A percentile compares a stretch with the other conserved stretches of the same genome.
phyloP scores from a whole-genome alignment of 2,113 vertebrate genomes.

The Amblyopsis rosae region DNA sequence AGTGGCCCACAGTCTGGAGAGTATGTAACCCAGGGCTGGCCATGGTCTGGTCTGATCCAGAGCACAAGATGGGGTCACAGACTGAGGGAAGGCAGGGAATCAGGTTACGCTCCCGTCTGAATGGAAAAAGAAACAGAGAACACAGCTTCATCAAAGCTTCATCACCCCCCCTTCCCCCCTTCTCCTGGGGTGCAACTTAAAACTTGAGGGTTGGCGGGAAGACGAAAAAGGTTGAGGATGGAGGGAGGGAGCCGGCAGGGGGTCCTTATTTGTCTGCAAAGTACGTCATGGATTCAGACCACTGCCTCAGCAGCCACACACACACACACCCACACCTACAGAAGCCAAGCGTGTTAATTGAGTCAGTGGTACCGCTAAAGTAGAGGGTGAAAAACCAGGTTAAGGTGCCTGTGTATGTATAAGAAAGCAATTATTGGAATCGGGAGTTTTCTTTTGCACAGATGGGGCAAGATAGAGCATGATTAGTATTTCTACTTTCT shows the following conservation, averaged over 20 bases:
- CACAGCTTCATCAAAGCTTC: slow-evolving; percentile 59
- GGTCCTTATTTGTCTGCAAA: slow-evolving; percentile 18
- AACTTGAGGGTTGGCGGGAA: slow-evolving; percentile 9
- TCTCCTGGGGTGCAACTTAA: slow-evolving; percentile 56
- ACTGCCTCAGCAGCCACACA: slow-evolving; percentile 13
- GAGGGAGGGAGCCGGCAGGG: slow-evolving; percentile 5
- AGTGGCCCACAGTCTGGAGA: slow-evolving; percentile 54
- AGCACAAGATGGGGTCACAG: slow-evolving; percentile 44
- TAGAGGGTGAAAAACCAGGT: too few species aligned
- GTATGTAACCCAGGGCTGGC: slow-evolving; percentile 36
- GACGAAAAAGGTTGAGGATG: slow-evolving; percentile 7
- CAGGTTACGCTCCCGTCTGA: slow-evolving; percentile 45
- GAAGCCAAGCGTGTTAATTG: not conserved
- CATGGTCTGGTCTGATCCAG: slow-evolving; percentile 46
- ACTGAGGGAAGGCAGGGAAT: slow-evolving; percentile 36
- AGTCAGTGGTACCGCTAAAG: too few species aligned
- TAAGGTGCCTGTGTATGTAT: too few species aligned
- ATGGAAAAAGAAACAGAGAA: slow-evolving; percentile 62
- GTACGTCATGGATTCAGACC: slow-evolving; percentile 39
- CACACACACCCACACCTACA: slow-evolving; percentile 6
- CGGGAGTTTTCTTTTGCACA: too few species aligned
- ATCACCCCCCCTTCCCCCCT: slow-evolving; percentile 16
- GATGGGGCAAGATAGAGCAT: too few species aligned
- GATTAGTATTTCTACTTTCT: too few species aligned
- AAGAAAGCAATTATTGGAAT: too few species aligned